Evolutionary conservation across 1,140 invertebrate genomes (phyloP), one percentile per base, ranked within the genome.

Genomic region (Pseudomyrmex sp.): DNA sequence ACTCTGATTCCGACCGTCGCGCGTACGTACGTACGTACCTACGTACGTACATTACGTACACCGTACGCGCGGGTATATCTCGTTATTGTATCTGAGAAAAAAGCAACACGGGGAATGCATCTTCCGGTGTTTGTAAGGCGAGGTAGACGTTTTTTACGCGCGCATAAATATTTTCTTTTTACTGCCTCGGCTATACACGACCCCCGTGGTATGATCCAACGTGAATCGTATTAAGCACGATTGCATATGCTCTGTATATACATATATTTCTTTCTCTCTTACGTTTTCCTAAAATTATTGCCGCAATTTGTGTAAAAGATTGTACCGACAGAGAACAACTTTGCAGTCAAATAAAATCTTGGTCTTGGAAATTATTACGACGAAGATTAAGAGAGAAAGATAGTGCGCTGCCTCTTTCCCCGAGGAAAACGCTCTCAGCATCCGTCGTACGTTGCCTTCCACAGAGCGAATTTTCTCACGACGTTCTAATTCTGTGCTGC

Each of bases 1-100:
- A 52, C 76, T 75, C 82, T 89, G 86, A 86, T 86, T 86, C 83
- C 66, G 65, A 84, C 46, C 63, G n/a, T 35, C 35, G 35, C 35
- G 35, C 35, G 35, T 35, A 35, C 35, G 35, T 35, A 35, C 35
- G 35, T 35, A 35, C 20, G 20, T 20, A 20, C 20, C 20, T 20
- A 20, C 26, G 26, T 65, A 54, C 52, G 13, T 59, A 13, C 73
- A 9, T 48, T 48, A 10, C 76, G 15, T 4, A 10, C 66, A 35
- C 35, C 35, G 35, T 7, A 5, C 35, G 5, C 35, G 5, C 35
- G 5, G 0, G 5, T 35, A 35, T 72, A 80, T 70, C 44, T 35
- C 13, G 12, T 26, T 58, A 79, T 79, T 79, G 66, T 80, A 80
- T 80, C 65, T 70, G 20, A 10, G 13, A 48, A 59, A 70, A 79